Evolutionary conservation across 2,797 vertebrate genomes (phyloP).

Genomic region (Ctenosaura bakeri): DNA sequence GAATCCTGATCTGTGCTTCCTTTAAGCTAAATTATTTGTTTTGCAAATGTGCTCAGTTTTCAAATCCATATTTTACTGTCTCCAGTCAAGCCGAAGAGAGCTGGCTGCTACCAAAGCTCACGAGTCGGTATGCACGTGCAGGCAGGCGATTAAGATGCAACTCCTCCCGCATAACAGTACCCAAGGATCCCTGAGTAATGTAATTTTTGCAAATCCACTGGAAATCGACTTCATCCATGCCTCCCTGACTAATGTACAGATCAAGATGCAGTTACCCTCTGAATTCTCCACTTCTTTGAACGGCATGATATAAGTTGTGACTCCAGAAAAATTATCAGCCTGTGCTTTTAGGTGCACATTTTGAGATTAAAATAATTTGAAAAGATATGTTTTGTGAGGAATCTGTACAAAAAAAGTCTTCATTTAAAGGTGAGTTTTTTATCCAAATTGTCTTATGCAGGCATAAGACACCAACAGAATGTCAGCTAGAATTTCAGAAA

Average conservation of each 20-base stretch:
- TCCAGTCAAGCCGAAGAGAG: background rate
- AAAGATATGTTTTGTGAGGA: background rate
- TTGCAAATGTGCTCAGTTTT: background rate
- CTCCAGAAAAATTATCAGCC: background rate
- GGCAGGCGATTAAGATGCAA: background rate
- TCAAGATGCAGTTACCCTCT: background rate
- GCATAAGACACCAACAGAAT: too few species aligned
- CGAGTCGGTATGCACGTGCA: too few species aligned
- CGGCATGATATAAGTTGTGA: background rate
- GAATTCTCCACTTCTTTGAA: background rate
- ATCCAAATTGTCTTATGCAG: background rate
- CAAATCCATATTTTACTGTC: background rate
- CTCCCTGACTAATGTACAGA: background rate
- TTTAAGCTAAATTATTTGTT: slow-evolving; percentile 41
- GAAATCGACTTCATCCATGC: background rate
- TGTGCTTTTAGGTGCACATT: background rate
- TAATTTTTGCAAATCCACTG: background rate
- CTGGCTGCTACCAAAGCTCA: background rate
- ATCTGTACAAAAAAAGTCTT: background rate
- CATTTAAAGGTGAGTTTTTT: background rate
- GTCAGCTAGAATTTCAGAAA: too few species aligned
- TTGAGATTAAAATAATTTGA: background rate
- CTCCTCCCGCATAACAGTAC: background rate
- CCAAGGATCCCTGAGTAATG: slow-evolving; percentile 3
- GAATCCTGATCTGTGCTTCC: slow-evolving; percentile 63